These are phyloP conservation scores for Baryphthengus martii DNA, from an alignment of 2,113 vertebrate genomes.

Conservation along the genomic window DNA sequence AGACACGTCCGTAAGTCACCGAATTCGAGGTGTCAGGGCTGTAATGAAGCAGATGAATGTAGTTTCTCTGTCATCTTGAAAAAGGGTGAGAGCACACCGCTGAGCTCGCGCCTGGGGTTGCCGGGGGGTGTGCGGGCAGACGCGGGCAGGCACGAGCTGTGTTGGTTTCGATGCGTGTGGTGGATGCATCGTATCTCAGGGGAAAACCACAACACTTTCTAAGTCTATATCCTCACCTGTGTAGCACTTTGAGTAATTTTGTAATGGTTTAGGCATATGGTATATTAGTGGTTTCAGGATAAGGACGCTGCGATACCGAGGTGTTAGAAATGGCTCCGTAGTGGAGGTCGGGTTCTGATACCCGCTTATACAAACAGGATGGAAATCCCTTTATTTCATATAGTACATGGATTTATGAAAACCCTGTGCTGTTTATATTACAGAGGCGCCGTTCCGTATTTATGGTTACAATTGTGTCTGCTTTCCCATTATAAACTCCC, in stretches of 20 bases:
- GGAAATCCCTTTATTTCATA: not conserved
- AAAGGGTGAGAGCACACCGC: not conserved
- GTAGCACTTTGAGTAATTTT: not conserved
- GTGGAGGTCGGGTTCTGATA: not conserved
- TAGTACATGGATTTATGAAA: not conserved
- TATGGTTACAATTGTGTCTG: constrained; percentile 22
- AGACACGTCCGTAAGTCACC: not conserved
- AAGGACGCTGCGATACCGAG: not conserved
- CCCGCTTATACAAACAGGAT: not conserved
- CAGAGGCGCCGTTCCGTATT: constrained; percentile 21
- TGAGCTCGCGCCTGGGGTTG: fast-evolving
- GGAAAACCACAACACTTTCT: not conserved
- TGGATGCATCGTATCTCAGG: not conserved
- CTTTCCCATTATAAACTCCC: constrained; percentile 31
- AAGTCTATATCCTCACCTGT: not conserved
- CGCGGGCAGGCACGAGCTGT: not conserved
- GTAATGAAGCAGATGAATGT: not conserved
- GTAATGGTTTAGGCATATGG: not conserved
- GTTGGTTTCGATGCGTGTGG: not conserved
- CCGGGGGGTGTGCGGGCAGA: fast-evolving
- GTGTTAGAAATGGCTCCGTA: not conserved
- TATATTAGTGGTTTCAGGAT: not conserved
- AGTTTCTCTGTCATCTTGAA: not conserved
- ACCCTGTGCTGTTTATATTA: constrained; percentile 7
- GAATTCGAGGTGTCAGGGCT: fast-evolving